These are phyloP conservation scores for Labrus mixtus DNA, from an alignment of 2,113 vertebrate genomes.

Conservation along the genomic window DNA sequence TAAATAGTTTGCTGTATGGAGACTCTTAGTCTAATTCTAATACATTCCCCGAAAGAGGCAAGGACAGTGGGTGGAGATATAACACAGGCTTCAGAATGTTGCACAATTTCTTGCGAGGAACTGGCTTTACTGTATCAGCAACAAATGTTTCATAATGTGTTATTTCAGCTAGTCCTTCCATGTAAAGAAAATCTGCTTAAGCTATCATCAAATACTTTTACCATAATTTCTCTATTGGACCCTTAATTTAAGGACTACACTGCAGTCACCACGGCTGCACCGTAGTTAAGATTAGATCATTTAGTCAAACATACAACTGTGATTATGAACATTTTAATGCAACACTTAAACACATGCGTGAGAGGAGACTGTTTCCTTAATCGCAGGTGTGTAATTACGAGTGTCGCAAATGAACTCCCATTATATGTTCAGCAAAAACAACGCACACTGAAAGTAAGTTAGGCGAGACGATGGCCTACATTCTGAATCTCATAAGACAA, in stretches of 20 bases:
- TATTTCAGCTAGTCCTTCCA: slow-evolving; percentile 61
- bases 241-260: slow-evolving; percentile 59
- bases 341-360: slow-evolving; percentile 62
- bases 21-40: slow-evolving; percentile 62
- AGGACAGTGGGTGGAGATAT: slow-evolving; percentile 65
- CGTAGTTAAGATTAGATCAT: slow-evolving; percentile 70
- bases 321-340: slow-evolving; percentile 67
- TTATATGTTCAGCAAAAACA: slow-evolving; percentile 47
- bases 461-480: slow-evolving; percentile 25
- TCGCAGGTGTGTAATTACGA: slow-evolving; percentile 40
- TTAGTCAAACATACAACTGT: slow-evolving; percentile 63
- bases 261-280: slow-evolving; percentile 53
- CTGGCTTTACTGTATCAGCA: slow-evolving; percentile 54
- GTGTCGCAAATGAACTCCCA: slow-evolving; percentile 47
- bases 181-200: slow-evolving; percentile 44
- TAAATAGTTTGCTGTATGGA: slow-evolving; percentile 65
- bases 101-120: slow-evolving; percentile 56
- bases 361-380: slow-evolving; percentile 60
- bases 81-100: slow-evolving; percentile 57
- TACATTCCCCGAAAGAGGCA: slow-evolving; percentile 29
- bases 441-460: slow-evolving; percentile 13
- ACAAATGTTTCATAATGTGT: slow-evolving; percentile 60
- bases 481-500: slow-evolving; percentile 46
- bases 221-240: slow-evolving; percentile 45
- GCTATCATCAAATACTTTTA: slow-evolving; percentile 46